These are phyloP conservation scores for Diplogasteroides magnus DNA, from an alignment of 1,140 invertebrate genomes.

Conservation along the genomic window DNA sequence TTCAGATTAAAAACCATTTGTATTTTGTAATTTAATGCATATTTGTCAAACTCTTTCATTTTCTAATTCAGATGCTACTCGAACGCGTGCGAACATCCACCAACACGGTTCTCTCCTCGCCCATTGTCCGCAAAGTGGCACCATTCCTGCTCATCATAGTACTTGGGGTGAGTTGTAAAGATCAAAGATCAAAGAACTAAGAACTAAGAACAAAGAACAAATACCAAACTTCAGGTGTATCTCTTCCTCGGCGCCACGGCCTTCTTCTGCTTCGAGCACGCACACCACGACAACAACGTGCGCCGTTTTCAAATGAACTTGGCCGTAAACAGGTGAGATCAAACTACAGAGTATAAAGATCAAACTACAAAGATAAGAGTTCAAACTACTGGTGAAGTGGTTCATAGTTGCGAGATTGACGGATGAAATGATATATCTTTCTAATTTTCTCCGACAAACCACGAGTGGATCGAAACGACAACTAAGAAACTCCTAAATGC, in stretches of 20 bases:
- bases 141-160: background rate
- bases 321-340: constrained; percentile 23
- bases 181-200: no score
- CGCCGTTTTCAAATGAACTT: constrained; percentile 26
- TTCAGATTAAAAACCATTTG: no score
- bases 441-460: no score
- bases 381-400: no score
- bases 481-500: no score
- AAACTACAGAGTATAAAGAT: no score
- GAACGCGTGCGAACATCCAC: background rate
- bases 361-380: no score
- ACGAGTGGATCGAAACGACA: no score
- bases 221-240: constrained; percentile 16
- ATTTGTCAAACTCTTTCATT: no score
- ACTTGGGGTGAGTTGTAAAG: constrained; percentile 10
- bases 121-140: background rate
- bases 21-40: no score
- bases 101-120: constrained; percentile 10
- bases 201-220: background rate
- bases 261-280: constrained; percentile 25
- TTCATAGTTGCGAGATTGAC: no score
- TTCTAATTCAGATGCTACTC: constrained; percentile 9
- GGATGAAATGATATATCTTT: no score
- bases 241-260: constrained; percentile 22
- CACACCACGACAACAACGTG: constrained; percentile 20